Evolutionary conservation across 2,797 vertebrate species (phyloP), one percentile per base, ranked within the genome.

Genomic region (Characodon lateralis): DNA sequence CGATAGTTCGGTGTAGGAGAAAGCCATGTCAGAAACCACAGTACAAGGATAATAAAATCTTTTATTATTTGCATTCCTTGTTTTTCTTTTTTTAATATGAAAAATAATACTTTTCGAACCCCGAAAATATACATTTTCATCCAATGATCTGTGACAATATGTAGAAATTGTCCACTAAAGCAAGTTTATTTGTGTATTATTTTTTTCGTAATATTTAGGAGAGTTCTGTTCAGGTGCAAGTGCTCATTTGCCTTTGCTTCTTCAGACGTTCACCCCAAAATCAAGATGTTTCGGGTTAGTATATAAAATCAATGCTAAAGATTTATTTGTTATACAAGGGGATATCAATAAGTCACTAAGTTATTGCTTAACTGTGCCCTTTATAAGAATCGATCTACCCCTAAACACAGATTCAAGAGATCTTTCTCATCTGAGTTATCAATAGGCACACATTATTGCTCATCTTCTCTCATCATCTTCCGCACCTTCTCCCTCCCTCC

Each of bases 401-500:
- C 58, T 77, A 71, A 86, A 46, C 81, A 85, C 73, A 89, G 87
- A 88, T 65, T 74, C 71, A 83, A 81, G 79, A 82, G 66, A 89
- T 83, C 84, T 76, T 86, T 85, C 75, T 78, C 83, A 81, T 85
- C 77, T 81, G 87, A 89, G 83, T 87, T 88, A 92, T 92, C 91
- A 90, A 88, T 90, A 84, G 78, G 84, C 89, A n/a, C 89, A 83
- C 88, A 87, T 91, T 90, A 85, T 91, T 85, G 83, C 82, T 91
- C 90, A 88, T 92, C 85, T 89, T 84, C 86, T 85, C 81, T 85
- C 86, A 89, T 89, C 91, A 91, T 93, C 88, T 91, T 83, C 91
- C 79, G 83, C 87, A 91, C 87, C 91, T 91, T 89, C 87, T 88
- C 87, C 88, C 91, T 93, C 89, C 92, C 90, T 84, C 87, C 86